A percentile compares a stretch with the other conserved stretches of the same genome.
phyloP scores from a whole-genome alignment of 2,888 invertebrate genomes.

The Xestia c-nigrum region DNA sequence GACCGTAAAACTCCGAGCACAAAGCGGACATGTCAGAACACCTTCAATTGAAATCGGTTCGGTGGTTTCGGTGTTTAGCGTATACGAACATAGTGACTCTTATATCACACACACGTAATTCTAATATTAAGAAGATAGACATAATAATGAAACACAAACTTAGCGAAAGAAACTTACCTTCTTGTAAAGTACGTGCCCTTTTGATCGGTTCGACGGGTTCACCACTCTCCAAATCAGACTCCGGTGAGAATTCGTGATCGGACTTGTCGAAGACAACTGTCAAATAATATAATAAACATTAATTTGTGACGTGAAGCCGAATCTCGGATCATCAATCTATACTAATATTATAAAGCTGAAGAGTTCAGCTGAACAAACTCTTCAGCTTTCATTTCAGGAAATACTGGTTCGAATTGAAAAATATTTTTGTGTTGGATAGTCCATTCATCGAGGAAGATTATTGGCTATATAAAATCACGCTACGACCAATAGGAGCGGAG shows the following conservation, averaged over 20 bases:
- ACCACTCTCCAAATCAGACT: constrained; percentile 94
- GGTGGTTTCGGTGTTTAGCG: neutral
- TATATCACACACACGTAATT: no score
- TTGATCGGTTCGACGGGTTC: constrained; percentile 94
- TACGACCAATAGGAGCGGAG: no score
- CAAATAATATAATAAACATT: neutral
- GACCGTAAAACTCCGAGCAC: no score
- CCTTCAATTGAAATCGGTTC: neutral
- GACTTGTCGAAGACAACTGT: constrained; percentile 91
- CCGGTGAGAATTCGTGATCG: constrained; percentile 98
- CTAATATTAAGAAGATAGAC: neutral
- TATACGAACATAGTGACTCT: neutral
- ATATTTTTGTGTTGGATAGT: no score
- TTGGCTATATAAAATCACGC: no score
- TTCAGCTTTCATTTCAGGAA: no score
- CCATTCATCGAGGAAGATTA: no score
- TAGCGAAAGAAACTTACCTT: constrained; percentile 72
- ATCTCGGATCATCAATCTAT: neutral
- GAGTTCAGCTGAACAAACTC: no score
- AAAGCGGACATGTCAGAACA: no score
- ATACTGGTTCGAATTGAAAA: no score
- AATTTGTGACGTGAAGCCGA: neutral
- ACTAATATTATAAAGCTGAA: no score
- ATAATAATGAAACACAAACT: neutral
- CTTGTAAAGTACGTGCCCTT: constrained; percentile 96